A percentile compares a stretch with the other conserved stretches of the same genome.
Conservation (phyloP, 2,888 invertebrate species). For the Hypselothyrea guttata region DNA sequence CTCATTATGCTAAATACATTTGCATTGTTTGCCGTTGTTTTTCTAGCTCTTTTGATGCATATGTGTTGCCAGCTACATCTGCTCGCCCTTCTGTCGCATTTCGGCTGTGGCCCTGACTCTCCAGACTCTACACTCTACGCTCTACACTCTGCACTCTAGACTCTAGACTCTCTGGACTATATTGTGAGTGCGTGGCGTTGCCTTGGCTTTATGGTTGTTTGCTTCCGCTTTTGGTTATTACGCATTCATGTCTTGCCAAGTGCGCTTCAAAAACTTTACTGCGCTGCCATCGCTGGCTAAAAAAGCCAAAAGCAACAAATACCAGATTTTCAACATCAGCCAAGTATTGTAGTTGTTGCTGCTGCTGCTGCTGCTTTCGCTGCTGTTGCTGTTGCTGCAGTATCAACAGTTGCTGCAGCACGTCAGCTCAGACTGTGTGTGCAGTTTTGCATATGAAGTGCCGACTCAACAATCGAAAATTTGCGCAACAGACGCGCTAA, state of each 20-base stretch:
- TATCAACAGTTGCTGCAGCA: slow-evolving; percentile 16
- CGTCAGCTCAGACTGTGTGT: slow-evolving; percentile 34
- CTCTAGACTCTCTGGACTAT: slow-evolving; percentile 16
- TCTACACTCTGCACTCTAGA: too few relatives aligned
- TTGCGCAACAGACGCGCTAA: slow-evolving; percentile 76
- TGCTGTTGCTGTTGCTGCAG: slow-evolving; percentile 2
- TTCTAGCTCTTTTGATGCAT: slow-evolving; percentile 79
- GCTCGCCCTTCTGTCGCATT: slow-evolving; percentile 10
- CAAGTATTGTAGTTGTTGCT: slow-evolving; percentile 33
- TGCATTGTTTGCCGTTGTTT: slow-evolving; percentile 80
- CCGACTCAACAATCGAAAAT: slow-evolving; percentile 77
- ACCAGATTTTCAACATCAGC: slow-evolving; percentile 71
- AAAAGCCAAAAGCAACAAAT: slow-evolving; percentile 77
- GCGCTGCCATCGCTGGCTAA: slow-evolving; percentile 46
- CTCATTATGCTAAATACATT: slow-evolving; percentile 80
- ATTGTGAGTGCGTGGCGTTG: slow-evolving; percentile 47
- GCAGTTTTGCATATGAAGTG: slow-evolving; percentile 75
- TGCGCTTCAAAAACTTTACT: slow-evolving; percentile 75
- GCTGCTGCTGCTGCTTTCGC: slow-evolving; percentile 7
- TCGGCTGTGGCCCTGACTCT: slow-evolving; percentile 21
- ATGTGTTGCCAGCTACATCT: slow-evolving; percentile 59
- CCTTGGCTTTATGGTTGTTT: slow-evolving; percentile 77
- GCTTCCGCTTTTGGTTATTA: slow-evolving; percentile 77
- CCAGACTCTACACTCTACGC: too few relatives aligned
- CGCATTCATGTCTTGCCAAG: slow-evolving; percentile 79